Base-by-base conservation (phyloP, 2,888 invertebrate genomes). In the Hyposoter dolosus region DNA sequence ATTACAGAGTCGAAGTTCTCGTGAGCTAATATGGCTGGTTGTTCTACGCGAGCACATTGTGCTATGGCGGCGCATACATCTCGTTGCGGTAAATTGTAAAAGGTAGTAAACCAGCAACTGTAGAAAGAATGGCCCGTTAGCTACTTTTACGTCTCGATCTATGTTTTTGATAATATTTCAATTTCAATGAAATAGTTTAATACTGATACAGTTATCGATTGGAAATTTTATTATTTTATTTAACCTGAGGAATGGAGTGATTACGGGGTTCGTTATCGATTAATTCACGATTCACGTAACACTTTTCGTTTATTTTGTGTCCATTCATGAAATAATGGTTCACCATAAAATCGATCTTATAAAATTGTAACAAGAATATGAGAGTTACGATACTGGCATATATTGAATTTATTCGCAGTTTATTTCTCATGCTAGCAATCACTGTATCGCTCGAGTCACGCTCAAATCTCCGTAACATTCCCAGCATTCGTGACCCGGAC, bases 21-120 rank as follows among this genome's bases (percentile, higher is more conserved):
- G n/a, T 87, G 79, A 63, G 63, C 63, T 47, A 76, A 76, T 85
- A 75, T 85, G 89, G 90, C 89, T 89, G 90, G 91, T 90, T 90
- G 90, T 90, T 91, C 91, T 91, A 90, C 90, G 88, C 88, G 88
- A 88, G 40, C 43, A 53, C 23, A 45, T 32, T 23, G 50, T n/a
- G 28, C 23, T 60, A 43, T 63, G 32, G 45, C 63, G 17, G n/a
- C 74, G 35, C 19, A 60, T 17, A 75, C 32, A 28, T 45, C 75
- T 63, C 63, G 45, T 75, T 43, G 23, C 32, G 45, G 43, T n/a
- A 45, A 32, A 63, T 63, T 40, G 56, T 35, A 23, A 53, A 63
- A 23, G n/a, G 45, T 63, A 63, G 28, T 45, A 45, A 75, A 63
- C 75, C 56, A 15, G 19, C 43, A 15, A 43, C 60, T 47, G 7